Evolutionary conservation across 1,140 invertebrate species (phyloP).

Genomic region (Eumaeus atala): DNA sequence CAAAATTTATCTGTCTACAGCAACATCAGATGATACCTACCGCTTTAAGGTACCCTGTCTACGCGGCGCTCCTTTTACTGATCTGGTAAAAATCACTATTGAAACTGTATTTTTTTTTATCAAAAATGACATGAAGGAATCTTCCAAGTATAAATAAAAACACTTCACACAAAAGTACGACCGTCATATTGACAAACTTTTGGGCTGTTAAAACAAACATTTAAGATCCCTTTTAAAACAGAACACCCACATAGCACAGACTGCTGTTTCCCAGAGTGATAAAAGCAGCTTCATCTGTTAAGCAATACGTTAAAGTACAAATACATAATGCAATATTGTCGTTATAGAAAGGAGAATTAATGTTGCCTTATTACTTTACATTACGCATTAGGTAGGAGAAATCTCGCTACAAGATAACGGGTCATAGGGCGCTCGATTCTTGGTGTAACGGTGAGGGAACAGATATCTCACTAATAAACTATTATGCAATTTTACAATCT

Average conservation of each 20-base stretch:
- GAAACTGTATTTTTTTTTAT: no score
- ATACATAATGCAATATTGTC: conserved; percentile 2
- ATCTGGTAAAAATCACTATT: no score
- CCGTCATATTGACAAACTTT: no score
- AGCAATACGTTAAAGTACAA: neutral
- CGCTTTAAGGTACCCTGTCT: no score
- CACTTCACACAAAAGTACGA: no score
- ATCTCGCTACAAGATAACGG: conserved; percentile 1
- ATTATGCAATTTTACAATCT: conserved; percentile 6
- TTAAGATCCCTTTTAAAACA: neutral
- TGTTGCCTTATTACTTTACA: conserved; percentile 7
- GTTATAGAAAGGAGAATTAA: conserved; percentile 4
- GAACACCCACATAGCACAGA: neutral
- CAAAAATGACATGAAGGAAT: no score
- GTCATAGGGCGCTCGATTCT: neutral
- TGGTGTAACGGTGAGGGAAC: neutral
- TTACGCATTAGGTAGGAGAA: neutral
- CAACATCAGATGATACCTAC: no score
- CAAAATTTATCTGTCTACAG: no score
- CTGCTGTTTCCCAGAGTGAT: no score
- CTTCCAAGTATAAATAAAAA: no score
- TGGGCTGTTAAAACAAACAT: no score
- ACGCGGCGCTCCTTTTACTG: no score
- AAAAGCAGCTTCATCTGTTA: neutral
- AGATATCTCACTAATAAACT: conserved; percentile 7